A percentile compares a stretch with the other conserved stretches of the same genome.
These are phyloP conservation scores for Equus quagga DNA, from an alignment of 2,113 vertebrate genomes.

Conservation along the genomic window DNA sequence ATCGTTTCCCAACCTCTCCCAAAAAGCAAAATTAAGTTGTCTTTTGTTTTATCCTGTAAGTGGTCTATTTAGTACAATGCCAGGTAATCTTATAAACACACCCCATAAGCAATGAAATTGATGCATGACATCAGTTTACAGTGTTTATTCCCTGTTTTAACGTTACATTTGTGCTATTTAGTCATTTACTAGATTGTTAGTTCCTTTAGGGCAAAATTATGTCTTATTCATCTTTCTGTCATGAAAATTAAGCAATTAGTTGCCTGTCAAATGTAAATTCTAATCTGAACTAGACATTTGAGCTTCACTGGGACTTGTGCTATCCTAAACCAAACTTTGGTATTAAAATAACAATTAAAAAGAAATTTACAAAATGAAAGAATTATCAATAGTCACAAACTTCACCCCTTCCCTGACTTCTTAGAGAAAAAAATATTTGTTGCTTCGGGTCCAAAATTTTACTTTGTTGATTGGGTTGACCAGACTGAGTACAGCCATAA, in stretches of 20 bases:
- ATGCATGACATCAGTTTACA: not conserved
- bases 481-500: not conserved
- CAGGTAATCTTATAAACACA: not conserved
- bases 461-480: not conserved
- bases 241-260: not conserved
- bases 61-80: not conserved
- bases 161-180: not conserved
- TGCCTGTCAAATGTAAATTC: not conserved
- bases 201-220: not conserved
- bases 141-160: conserved; percentile 14
- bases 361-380: not conserved
- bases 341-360: not conserved
- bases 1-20: not conserved
- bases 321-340: not conserved
- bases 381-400: not conserved
- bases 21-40: conserved; percentile 22
- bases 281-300: not conserved
- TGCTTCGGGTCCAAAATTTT: not conserved
- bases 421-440: not conserved
- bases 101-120: not conserved
- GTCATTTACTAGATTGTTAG: not conserved
- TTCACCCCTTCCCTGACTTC: not conserved
- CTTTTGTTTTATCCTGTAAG: not conserved
- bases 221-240: not conserved
- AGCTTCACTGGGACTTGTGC: not conserved